Base-by-base conservation (phyloP, 2,888 invertebrate species). In the Poecilobothrus nobilitatus region DNA sequence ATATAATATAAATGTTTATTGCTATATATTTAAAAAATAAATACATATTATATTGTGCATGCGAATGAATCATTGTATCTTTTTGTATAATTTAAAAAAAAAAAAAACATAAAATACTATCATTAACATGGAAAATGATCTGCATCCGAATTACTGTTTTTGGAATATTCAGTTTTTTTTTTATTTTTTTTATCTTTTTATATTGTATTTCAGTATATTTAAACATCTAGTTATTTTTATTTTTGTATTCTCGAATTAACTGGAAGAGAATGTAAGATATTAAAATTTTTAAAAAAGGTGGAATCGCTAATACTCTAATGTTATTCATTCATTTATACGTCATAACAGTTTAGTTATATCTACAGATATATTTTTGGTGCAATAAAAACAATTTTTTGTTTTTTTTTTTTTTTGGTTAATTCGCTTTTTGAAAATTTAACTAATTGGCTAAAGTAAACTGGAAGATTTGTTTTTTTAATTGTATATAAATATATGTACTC, bases 91-190 rank as follows among this genome's bases (percentile, higher is more conserved):
- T 27, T 27, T 27, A 27, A 27, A 27, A 27, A 27, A 27, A 27
- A 27, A 27, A 27, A 37, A 8, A 53, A 53, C 53, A 53, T 53
- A 18, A 18, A 53, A 53, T 53, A 53, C 53, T 12, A 53, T 53
- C 53, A 53, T 53, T 53, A 53, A 53, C 53, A n/a, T 53, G 53
- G 53, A n/a, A 15, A 41, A 53, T 53, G 53, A 53, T 53, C 53
- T 53, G 53, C 53, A 53, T 53, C 53, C 53, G 53, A 53, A 53
- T 53, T 53, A 53, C 53, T 53, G 53, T 53, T 53, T 53, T 53
- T 53, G 53, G 53, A 53, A 15, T 53, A 18, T 53, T 37, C 37
- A 10, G 1, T 37, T 37, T 18, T 53, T 53, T 53, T 15, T 6
- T 53, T 53, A 15, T 53, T 15, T 18, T 2, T 18, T 53, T 18